These are phyloP conservation scores for Cephus sareptanus DNA, from an alignment of 2,888 invertebrate genomes.

Conservation along the genomic window DNA sequence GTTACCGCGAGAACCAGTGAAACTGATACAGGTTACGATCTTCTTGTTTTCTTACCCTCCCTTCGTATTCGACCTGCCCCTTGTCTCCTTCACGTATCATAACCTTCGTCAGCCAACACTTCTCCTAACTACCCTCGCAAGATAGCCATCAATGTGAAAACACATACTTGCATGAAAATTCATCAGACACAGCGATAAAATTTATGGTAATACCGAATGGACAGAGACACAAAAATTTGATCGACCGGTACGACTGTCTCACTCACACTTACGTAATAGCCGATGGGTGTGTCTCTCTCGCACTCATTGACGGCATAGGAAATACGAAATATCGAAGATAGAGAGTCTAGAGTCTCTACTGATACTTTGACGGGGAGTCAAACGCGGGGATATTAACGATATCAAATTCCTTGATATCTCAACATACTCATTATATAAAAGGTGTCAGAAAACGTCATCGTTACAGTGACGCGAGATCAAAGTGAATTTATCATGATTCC, in stretches of 20 bases:
- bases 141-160: neutral
- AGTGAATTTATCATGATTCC: neutral
- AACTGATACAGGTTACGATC: neutral
- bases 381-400: neutral
- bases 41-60: neutral
- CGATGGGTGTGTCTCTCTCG: neutral
- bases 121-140: neutral
- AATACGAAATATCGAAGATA: neutral
- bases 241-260: neutral
- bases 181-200: neutral
- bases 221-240: neutral
- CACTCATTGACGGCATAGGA: neutral
- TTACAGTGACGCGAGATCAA: neutral
- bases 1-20: neutral
- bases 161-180: neutral
- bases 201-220: neutral
- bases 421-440: neutral
- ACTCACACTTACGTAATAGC: neutral
- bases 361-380: neutral
- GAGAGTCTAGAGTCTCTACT: neutral
- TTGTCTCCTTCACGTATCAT: neutral
- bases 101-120: neutral
- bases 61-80: neutral
- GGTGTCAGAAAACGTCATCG: neutral
- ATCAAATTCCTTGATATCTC: neutral